Conservation (phyloP, 2,113 vertebrate species). For the Hemicordylus capensis region DNA sequence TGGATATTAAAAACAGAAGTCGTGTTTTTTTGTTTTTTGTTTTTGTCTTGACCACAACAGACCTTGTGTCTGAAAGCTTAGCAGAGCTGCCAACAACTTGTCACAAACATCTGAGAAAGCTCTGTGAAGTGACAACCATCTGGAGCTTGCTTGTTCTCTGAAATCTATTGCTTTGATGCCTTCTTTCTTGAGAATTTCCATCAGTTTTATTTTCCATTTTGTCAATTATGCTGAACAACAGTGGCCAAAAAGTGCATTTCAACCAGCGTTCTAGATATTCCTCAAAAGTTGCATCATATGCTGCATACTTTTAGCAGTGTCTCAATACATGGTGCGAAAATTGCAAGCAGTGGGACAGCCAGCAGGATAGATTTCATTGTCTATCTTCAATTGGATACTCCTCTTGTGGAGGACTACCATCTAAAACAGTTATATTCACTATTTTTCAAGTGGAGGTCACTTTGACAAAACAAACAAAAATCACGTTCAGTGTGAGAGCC, state of each 20-base stretch:
- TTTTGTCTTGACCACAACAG: conserved; percentile 42
- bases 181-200: conserved; percentile 29
- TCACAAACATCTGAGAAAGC: conserved; percentile 45
- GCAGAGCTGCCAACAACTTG: background rate
- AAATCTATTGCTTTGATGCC: conserved; percentile 5
- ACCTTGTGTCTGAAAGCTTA: conserved; percentile 53
- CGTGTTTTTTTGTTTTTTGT: too few species aligned
- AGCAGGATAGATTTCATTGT: too few species aligned
- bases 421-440: too few species aligned
- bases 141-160: conserved; percentile 43
- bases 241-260: background rate
- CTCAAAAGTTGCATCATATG: background rate
- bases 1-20: conserved; percentile 9
- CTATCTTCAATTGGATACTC: too few species aligned
- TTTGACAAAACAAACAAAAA: too few species aligned
- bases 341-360: background rate
- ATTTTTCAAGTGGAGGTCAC: too few species aligned
- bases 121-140: conserved; percentile 51
- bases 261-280: background rate
- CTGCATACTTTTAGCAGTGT: conserved; percentile 13
- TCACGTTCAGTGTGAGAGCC: too few species aligned
- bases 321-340: background rate
- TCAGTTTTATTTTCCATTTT: conserved; percentile 38
- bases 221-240: conserved; percentile 30
- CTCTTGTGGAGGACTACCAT: too few species aligned